Conservation (phyloP, 2,888 invertebrate genomes). For the Drosophila monieri region DNA sequence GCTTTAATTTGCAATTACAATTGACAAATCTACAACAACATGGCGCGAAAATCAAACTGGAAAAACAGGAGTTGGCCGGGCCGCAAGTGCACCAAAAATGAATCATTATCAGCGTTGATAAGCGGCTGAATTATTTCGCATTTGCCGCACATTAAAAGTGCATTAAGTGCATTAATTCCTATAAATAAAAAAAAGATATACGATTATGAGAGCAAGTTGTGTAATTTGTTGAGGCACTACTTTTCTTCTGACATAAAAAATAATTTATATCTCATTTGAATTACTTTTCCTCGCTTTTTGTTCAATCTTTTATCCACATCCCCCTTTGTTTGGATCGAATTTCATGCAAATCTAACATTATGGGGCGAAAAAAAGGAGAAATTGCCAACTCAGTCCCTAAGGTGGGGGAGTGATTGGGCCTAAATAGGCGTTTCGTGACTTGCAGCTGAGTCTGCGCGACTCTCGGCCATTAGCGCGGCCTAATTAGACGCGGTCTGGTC, state of each 20-base stretch:
- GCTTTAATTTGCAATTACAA: constrained; percentile 41
- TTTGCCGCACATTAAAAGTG: constrained; percentile 71
- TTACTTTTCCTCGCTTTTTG: not conserved
- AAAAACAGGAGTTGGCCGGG: constrained; percentile 1
- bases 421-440: constrained; percentile 76
- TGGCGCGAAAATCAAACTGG: not conserved
- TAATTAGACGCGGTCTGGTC: constrained; percentile 62
- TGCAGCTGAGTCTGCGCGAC: constrained; percentile 74
- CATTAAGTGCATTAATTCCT: constrained; percentile 74
- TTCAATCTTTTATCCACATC: not conserved
- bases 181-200: constrained; percentile 47
- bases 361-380: constrained; percentile 41
- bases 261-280: constrained; percentile 4
- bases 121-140: constrained; percentile 73
- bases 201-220: not conserved
- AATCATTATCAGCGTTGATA: constrained; percentile 74
- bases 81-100: constrained; percentile 59
- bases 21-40: constrained; percentile 37
- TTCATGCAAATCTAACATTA: constrained; percentile 74
- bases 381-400: constrained; percentile 63
- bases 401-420: constrained; percentile 43
- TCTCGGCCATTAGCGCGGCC: constrained; percentile 60
- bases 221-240: not conserved
- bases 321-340: constrained; percentile 41
- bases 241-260: not conserved